Evolutionary conservation across 2,797 vertebrate species (phyloP), one percentile per base, ranked within the genome.

Genomic region (Apogon talboti): DNA sequence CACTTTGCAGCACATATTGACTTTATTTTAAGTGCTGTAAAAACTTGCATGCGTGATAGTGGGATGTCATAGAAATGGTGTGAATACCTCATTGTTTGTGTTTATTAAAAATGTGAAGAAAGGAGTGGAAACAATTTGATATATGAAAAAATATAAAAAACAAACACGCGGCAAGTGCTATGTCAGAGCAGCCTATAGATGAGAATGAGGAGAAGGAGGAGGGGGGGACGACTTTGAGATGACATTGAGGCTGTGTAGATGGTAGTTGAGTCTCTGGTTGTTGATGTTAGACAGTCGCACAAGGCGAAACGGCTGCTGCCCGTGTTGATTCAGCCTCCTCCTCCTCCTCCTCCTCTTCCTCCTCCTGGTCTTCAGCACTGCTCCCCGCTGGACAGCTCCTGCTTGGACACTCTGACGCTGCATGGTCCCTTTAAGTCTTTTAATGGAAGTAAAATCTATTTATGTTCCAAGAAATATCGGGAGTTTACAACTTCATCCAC

Each of bases 161-260:
- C 42, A 82, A 62, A 71, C 49, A 63, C 12, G 67, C 18, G 74
- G 56, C 54, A 74, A 81, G 64, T 76, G 74, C 59, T 55, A 78
- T 80, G 59, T 81, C 62, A 70, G 77, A 76, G 59, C 67, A 87
- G 84, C 73, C 82, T 79, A 78, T 85, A 46, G 75, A 87, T 74
- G 79, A 81, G 71, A 73, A 84, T 21, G 76, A 78, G 16, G 74
- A 64, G 53, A 55, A 65, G 45, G 65, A 51, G 21, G 49, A 33
- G 40, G 67, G 83, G 90, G 89, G 86, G 88, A 79, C 91, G 93
- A 95, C 94, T 94, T 94, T 94, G 91, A 94, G 90, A 94, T 94
- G 94, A 94, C 94, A 94, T 94, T 95, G 94, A 92, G 90, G 92
- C 92, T 93, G 81, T 94, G 92, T 92, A 83, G 92, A 93, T 91